These are phyloP conservation scores for Rhinolophus sinicus DNA, from an alignment of 2,113 vertebrate genomes.

Conservation along the genomic window DNA sequence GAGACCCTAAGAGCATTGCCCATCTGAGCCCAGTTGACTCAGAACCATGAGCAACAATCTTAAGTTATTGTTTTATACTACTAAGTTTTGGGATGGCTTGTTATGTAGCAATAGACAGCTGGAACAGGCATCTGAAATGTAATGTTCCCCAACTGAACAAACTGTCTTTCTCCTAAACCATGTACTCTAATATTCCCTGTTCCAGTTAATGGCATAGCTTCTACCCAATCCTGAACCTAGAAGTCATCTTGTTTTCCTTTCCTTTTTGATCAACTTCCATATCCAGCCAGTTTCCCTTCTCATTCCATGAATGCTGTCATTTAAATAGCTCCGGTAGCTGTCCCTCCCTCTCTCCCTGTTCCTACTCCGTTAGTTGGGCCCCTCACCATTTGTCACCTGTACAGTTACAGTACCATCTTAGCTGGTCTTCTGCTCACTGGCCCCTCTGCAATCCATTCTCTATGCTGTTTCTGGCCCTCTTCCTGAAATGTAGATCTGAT, in stretches of 20 bases:
- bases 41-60: not conserved
- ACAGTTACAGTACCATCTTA: not conserved
- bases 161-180: not conserved
- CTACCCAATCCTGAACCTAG: not conserved
- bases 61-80: not conserved
- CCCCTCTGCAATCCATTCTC: not conserved
- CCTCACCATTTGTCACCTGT: not conserved
- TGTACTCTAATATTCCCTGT: not conserved
- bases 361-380: not conserved
- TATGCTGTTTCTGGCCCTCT: not conserved
- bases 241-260: not conserved
- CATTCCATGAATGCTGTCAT: not conserved
- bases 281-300: not conserved
- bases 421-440: not conserved
- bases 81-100: not conserved
- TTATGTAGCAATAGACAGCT: not conserved
- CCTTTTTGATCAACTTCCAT: not conserved
- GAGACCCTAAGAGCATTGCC: not conserved
- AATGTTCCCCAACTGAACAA: not conserved
- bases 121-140: not conserved
- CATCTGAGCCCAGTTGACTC: not conserved
- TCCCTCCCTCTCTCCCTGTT: not conserved
- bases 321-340: not conserved
- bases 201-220: not conserved
- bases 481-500: not conserved